Evolutionary conservation across 2,797 vertebrate genomes (phyloP).

Genomic region (Leontocebus nigricollis): DNA sequence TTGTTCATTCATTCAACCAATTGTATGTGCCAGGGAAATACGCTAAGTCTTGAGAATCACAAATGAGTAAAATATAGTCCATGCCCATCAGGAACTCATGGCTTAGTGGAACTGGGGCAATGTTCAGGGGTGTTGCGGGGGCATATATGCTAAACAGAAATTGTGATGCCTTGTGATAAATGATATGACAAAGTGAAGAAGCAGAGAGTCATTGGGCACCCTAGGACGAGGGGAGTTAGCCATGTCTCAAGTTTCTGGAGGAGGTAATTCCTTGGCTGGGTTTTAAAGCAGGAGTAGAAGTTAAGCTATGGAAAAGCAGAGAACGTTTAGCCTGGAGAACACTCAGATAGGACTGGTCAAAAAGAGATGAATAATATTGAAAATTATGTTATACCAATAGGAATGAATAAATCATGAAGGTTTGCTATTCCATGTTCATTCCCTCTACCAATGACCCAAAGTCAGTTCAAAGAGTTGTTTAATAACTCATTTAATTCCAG

Average conservation of each 20-base stretch:
- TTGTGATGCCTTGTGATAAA: not conserved
- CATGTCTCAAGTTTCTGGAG: not conserved
- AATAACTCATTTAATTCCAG: not conserved
- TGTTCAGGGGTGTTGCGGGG: not conserved
- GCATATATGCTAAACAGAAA: not conserved
- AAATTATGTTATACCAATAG: too few species aligned
- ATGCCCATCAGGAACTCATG: not conserved
- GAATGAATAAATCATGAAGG: not conserved
- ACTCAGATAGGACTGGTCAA: not conserved
- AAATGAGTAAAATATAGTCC: not conserved
- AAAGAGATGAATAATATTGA: too few species aligned
- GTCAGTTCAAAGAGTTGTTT: not conserved
- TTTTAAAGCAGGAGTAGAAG: not conserved
- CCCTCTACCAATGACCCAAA: not conserved
- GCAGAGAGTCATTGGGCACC: not conserved
- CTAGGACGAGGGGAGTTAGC: not conserved
- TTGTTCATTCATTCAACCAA: not conserved
- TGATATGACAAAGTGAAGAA: not conserved
- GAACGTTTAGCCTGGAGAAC: not conserved
- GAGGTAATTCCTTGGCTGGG: not conserved
- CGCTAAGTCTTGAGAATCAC: not conserved
- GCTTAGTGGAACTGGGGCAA: not conserved
- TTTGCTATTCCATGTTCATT: not conserved
- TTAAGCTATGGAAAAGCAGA: not conserved
- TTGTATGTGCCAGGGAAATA: not conserved